Base-by-base conservation (phyloP, 2,888 invertebrate genomes). In the Troilus luridus region DNA sequence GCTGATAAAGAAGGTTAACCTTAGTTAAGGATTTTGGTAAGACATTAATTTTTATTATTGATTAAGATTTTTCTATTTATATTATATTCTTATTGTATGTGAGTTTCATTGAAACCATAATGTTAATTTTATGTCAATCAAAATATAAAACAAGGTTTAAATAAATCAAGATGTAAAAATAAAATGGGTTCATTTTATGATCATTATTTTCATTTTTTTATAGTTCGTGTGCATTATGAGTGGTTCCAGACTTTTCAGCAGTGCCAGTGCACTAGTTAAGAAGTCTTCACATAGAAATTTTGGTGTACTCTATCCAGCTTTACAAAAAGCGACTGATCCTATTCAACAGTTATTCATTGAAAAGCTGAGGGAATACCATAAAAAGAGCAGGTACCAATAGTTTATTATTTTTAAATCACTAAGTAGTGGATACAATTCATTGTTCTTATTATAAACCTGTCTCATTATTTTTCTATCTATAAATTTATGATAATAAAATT, bases 341-440 rank as follows among this genome's bases (percentile, higher is more conserved):
- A 98, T 99, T 93, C 99, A 99, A 94, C 97, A 98, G 94, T 95
- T 99, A 90, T 99, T 99, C 94, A 94, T 99, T 72, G 98, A 98
- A 93, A 98, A 99, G 96, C 95, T 99, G 93, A 95, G 96, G 92
- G 98, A 98, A 95, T 99, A 98, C 95, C 97, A 96, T 94, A 95
- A 96, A 93, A 98, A 98, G 94, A 97, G 97, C 95, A 94, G 95
- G 98, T 98, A 96, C 95, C 9, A 27, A 14, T 7, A 77, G 17
- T 27, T 77, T 24, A n/a, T 1, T n/a, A 8, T n/a, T 64, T n/a
- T n/a, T n/a, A n/a, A 10, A 9, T 64, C 1, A 67, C n/a, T 11
- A 24, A 12, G n/a, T 14, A 64, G n/a, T 14, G 2, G 6, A 12
- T 67, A 9, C 7, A n/a, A 24, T 24, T 24, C 10, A 64, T 64